These are phyloP conservation scores for Manis crassicaudata DNA, from an alignment of 2,797 vertebrate genomes.

Conservation along the genomic window DNA sequence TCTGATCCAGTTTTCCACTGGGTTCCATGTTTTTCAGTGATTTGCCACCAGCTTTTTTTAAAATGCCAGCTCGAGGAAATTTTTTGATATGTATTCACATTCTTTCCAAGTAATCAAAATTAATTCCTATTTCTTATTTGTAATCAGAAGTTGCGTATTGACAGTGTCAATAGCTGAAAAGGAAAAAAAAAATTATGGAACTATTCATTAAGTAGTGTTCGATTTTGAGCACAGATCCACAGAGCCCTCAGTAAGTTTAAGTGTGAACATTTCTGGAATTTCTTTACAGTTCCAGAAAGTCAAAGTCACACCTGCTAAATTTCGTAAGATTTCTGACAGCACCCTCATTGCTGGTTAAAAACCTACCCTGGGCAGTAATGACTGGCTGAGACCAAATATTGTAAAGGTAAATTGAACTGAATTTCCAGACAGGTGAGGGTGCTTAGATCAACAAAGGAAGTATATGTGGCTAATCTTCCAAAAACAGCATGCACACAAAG, in stretches of 20 bases:
- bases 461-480: slow-evolving; percentile 23
- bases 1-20: slow-evolving; percentile 66
- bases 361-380: neutral
- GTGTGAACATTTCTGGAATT: neutral
- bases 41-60: neutral
- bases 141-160: slow-evolving; percentile 26
- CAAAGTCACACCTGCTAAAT: neutral
- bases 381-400: slow-evolving; percentile 9
- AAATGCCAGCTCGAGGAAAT: neutral
- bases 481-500: neutral
- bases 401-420: slow-evolving; percentile 22
- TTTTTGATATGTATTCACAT: slow-evolving; percentile 51
- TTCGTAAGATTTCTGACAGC: slow-evolving; percentile 17
- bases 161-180: slow-evolving; percentile 26
- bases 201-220: neutral
- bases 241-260: slow-evolving; percentile 20
- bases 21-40: slow-evolving; percentile 34
- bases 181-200: neutral
- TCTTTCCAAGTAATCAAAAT: slow-evolving; percentile 64
- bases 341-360: neutral
- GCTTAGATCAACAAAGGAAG: slow-evolving; percentile 26
- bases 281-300: slow-evolving; percentile 45
- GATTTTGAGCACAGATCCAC: neutral
- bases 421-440: slow-evolving; percentile 18
- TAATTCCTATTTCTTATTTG: slow-evolving; percentile 39